Evolutionary conservation across 1,140 invertebrate genomes (phyloP).

Genomic region (Panulirus ornatus): DNA sequence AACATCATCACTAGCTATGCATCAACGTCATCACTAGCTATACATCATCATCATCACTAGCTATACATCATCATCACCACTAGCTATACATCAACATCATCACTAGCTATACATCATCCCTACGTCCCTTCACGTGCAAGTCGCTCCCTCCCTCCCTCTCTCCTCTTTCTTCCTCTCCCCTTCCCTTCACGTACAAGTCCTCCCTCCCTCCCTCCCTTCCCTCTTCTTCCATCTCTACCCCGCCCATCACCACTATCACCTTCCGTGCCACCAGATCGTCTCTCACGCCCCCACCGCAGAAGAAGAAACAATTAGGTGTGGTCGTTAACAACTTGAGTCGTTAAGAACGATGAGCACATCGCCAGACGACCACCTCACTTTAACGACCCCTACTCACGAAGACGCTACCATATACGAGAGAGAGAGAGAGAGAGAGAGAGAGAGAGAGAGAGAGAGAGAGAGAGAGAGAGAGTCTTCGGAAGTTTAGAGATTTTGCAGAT

Average conservation of each 20-base stretch:
- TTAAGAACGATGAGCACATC: neutral
- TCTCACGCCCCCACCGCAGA: neutral
- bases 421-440: neutral
- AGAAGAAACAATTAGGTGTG: slow-evolving; percentile 32
- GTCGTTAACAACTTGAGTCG: slow-evolving; percentile 27
- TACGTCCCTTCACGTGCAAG: no score
- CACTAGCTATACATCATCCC: no score
- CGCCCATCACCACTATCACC: neutral
- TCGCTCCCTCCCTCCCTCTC: neutral
- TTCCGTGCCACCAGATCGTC: neutral
- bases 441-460: neutral
- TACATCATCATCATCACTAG: no score
- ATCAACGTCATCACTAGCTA: no score
- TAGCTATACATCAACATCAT: no score
- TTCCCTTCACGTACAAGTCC: no score
- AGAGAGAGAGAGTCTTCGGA: neutral
- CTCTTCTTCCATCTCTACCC: neutral
- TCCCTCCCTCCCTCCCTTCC: no score
- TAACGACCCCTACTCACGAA: slow-evolving; percentile 3
- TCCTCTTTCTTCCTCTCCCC: neutral
- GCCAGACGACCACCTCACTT: neutral
- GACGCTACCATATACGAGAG: neutral
- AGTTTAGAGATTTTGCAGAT: no score
- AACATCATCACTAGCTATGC: no score
- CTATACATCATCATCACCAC: no score